phyloP scores from a whole-genome alignment of 2,797 vertebrate genomes.

The Hemibagrus guttatus region DNA sequence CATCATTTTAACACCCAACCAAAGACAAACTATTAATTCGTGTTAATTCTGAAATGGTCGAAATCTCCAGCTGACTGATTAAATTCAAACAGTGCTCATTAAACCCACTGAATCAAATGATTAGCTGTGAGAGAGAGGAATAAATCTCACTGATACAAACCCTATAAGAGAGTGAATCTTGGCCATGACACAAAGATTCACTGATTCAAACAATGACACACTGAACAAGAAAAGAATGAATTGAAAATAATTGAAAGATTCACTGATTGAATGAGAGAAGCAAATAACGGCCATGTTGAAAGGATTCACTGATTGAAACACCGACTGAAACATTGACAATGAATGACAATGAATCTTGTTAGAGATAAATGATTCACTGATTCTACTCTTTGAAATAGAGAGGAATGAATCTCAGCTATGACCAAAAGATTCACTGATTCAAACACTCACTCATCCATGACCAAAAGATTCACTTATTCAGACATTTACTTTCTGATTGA shows the following conservation, averaged over 20 bases:
- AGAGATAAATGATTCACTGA: neutral
- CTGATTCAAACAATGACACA: neutral
- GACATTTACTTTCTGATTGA: neutral
- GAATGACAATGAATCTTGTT: neutral
- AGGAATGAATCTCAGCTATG: neutral
- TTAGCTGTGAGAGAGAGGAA: neutral
- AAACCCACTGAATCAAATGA: neutral
- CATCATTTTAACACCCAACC: neutral
- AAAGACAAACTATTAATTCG: neutral
- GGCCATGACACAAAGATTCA: neutral
- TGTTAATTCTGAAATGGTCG: too few species aligned
- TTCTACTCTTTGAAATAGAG: neutral
- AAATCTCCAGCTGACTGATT: too few species aligned
- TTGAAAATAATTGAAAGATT: neutral
- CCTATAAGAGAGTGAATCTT: neutral
- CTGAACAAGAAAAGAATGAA: neutral
- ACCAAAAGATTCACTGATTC: neutral
- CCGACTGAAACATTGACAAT: neutral
- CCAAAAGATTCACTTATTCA: neutral
- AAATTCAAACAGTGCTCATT: neutral
- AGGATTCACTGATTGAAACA: neutral
- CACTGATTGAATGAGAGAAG: neutral
- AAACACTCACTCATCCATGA: neutral
- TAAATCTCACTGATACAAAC: neutral
- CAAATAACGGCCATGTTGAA: neutral